Evolutionary conservation across 2,113 vertebrate species (phyloP), one percentile per base, ranked within the genome.

Genomic region (Centrocercus urophasianus): DNA sequence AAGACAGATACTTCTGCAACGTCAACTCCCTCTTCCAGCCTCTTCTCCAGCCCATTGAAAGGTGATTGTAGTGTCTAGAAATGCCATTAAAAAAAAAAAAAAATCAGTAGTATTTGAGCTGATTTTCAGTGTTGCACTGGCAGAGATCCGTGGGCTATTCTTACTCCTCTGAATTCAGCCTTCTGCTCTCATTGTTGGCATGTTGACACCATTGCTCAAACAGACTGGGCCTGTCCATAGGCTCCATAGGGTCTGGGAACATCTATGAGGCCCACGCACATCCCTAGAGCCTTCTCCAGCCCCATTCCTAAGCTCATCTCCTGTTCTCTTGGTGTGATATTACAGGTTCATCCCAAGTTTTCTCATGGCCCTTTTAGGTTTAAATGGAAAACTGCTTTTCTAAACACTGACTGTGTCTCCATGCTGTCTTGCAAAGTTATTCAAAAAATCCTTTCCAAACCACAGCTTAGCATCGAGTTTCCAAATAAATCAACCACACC

Each of bases 221-320:
- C 42, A 16, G 10, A 13, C 24, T 61, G 59, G 16, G 9, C 16
- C 69, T 65, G 12, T 69, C 32, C 40, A 13, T 28, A 57, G 12
- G 30, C 10, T 64, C 34, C 48, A 20, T 22, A 61, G 12, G 22
- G 3, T 66, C 73, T 73, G 60, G 4, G 32, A 45, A 38, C 4
- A 1, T 43, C 65, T 8, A 1, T 59, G 36, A 3, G 13, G 19
- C 14, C 34, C 1, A 0, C 16, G 38, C 6, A 19, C 25, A 22
- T 61, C 13, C 34, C 27, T 24, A 4, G 32, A 34, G 4, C 20
- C 50, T 89, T 34, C 38, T 43, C 54, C 30, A 52, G 11, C 25
- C 69, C 54, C 40, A 13, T 63, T 86, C 25, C 45, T 63, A 83
- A 45, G 14, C 4, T 86, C 34, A 36, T 12, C 73, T n/a, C 8